Conservation (phyloP, 2,113 vertebrate genomes). For the Gavialis gangeticus region DNA sequence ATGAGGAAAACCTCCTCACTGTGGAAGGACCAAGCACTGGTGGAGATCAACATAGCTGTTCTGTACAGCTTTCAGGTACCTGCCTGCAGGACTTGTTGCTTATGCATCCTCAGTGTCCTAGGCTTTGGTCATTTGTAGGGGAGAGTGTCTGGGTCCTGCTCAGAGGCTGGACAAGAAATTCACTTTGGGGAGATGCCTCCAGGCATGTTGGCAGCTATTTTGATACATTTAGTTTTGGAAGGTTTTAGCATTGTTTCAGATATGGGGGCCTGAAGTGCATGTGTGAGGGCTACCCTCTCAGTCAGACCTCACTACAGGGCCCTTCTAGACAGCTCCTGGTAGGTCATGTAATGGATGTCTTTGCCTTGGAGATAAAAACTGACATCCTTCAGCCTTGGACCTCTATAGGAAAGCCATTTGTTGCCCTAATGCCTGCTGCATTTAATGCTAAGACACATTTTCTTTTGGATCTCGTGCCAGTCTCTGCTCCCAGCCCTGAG, state of each 20-base stretch:
- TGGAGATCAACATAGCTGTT: constrained; percentile 98
- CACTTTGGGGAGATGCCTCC: not conserved
- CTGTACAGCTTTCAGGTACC: constrained; percentile 95
- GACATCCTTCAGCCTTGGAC: not conserved
- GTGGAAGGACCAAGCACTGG: constrained; percentile 97
- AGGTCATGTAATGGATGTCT: too few relatives aligned
- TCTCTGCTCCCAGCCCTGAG: not conserved
- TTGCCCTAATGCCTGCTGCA: not conserved
- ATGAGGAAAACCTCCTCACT: constrained; percentile 95
- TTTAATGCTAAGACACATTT: not conserved
- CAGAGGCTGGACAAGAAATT: not conserved
- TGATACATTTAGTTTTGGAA: not conserved
- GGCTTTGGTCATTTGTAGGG: not conserved
- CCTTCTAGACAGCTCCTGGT: not conserved
- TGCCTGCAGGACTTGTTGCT: accelerated
- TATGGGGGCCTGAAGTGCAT: not conserved
- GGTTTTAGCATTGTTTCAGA: not conserved
- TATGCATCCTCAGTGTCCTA: not conserved
- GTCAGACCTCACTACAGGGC: not conserved
- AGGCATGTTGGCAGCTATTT: not conserved
- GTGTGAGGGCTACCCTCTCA: not conserved
- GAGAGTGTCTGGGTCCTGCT: not conserved
- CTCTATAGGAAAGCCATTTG: not conserved
- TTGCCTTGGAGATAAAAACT: not conserved
- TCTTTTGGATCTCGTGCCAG: not conserved